Base-by-base conservation (phyloP, 2,113 vertebrate species). In the Electrona antarctica region DNA sequence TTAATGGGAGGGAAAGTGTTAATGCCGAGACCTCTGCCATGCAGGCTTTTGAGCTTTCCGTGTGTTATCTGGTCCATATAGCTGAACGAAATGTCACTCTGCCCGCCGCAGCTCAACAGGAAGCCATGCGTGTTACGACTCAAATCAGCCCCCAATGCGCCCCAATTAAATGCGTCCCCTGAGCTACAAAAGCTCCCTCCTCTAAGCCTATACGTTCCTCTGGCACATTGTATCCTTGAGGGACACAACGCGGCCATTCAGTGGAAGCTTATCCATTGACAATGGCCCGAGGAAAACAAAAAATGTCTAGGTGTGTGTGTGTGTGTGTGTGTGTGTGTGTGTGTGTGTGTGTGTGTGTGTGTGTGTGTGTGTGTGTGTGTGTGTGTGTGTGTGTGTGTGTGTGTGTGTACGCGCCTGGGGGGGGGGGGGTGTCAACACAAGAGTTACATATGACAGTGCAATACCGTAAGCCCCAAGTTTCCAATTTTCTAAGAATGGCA, bases 81-180 rank as follows among this genome's bases (percentile, higher is more conserved):
- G 77, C 70, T 58, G 72, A 88, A 77, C 73, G 49, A 87, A 88
- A 83, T 80, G 80, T 79, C 82, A 82, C 72, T 65, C 65, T 66
- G 58, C 77, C 50, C 52, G 61, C 13, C 66, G 7, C 60, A 73
- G 70, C 73, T 74, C 70, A 68, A 69, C 56, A 6, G 6, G 52
- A 81, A 77, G 21, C 76, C 3, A 15, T 60, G 46, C 59, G 33
- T 2, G 33, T 6, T 6, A 60, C 48, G 74, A 60, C 67, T 66
- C 65, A 65, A 75, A 82, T 60, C 71, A 61, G 69, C 47, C 60
- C 21, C 76, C 60, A 78, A 81, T 73, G 72, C 0, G 13, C 47
- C 51, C 68, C 87, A 88, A 89, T 89, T 78, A 87, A 85, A 86
- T 78, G 67, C 50, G 51, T 76, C 79, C 84, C 81, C 61, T 58